Conservation (phyloP, 2,888 invertebrate genomes). For the Standfussiana lucernea region DNA sequence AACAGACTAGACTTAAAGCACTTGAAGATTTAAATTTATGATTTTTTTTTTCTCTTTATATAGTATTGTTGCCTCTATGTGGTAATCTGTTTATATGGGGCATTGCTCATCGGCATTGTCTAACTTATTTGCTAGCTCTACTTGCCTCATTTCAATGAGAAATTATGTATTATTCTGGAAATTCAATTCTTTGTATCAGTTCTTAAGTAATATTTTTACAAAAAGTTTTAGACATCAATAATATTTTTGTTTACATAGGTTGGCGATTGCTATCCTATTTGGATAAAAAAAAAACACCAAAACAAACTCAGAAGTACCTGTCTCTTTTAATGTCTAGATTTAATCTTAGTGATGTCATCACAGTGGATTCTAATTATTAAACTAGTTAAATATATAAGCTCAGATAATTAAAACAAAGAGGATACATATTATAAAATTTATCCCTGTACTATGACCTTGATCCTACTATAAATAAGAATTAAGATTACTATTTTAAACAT, state of each 20-base stretch:
- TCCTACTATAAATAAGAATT: background rate
- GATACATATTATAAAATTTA: slow-evolving; percentile 20
- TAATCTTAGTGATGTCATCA: background rate
- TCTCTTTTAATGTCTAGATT: background rate
- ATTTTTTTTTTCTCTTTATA: background rate
- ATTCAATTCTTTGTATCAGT: background rate
- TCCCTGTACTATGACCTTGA: slow-evolving; percentile 8
- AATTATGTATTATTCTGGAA: background rate
- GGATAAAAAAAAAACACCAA: background rate
- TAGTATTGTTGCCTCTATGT: background rate
- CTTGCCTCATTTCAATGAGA: background rate
- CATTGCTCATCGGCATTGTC: background rate
- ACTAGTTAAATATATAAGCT: background rate
- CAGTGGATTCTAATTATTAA: background rate
- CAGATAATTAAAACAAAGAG: slow-evolving; percentile 2
- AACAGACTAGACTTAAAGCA: background rate
- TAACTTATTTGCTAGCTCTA: background rate
- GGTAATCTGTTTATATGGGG: background rate
- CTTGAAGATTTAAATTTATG: background rate
- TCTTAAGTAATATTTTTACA: background rate
- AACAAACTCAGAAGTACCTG: background rate
- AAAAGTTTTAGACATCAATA: background rate
- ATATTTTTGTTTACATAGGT: background rate
- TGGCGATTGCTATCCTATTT: background rate
- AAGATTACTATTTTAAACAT: background rate